phyloP scores from a whole-genome alignment of 2,888 invertebrate species.

The Zygothrica quintamaculata region DNA sequence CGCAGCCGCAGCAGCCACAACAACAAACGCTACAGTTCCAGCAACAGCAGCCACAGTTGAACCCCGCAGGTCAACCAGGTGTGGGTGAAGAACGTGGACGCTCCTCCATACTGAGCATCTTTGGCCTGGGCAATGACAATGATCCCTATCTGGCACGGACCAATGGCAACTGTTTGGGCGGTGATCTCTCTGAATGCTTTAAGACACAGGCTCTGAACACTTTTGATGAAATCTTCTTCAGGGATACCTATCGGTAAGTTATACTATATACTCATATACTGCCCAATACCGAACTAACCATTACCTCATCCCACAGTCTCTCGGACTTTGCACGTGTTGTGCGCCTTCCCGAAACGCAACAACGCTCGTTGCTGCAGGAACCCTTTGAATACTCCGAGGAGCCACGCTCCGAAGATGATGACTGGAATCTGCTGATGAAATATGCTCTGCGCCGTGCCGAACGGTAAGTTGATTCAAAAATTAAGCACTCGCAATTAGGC shows the following conservation, averaged over 20 bases:
- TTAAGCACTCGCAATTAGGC: slow-evolving; percentile 50
- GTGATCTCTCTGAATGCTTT: slow-evolving; percentile 94
- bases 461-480: slow-evolving; percentile 84
- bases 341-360: slow-evolving; percentile 88
- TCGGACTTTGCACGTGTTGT: slow-evolving; percentile 90
- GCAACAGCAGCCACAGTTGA: slow-evolving; percentile 61
- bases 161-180: slow-evolving; percentile 90
- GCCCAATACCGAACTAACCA: background rate
- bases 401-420: slow-evolving; percentile 89
- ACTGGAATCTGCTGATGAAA: slow-evolving; percentile 92
- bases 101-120: slow-evolving; percentile 91
- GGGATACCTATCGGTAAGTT: slow-evolving; percentile 86
- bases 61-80: slow-evolving; percentile 52
- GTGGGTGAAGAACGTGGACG: slow-evolving; percentile 85
- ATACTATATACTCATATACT: rapidly evolving
- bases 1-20: slow-evolving; percentile 63
- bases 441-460: slow-evolving; percentile 91
- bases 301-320: slow-evolving; percentile 83
- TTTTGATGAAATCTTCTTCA: slow-evolving; percentile 91
- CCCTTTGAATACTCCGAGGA: slow-evolving; percentile 90
- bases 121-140: slow-evolving; percentile 91
- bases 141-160: slow-evolving; percentile 91
- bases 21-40: slow-evolving; percentile 57
- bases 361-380: slow-evolving; percentile 89
- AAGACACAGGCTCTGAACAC: slow-evolving; percentile 91